phyloP scores from a whole-genome alignment of 2,113 vertebrate genomes.

The Passer montanus region DNA sequence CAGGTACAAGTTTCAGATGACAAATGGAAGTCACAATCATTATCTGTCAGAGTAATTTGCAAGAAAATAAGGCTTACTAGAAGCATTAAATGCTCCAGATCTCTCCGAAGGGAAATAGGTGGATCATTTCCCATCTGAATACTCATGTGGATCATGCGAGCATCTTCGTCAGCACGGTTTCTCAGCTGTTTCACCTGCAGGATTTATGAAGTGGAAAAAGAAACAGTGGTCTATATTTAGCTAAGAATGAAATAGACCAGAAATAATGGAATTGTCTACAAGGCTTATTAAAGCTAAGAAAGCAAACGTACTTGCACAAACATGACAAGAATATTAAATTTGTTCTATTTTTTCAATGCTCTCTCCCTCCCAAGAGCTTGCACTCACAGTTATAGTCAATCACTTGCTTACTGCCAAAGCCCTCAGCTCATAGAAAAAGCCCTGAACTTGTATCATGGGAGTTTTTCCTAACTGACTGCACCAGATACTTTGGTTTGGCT shows the following conservation, averaged over 20 bases:
- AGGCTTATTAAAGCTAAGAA: not conserved
- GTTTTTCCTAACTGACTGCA: not conserved
- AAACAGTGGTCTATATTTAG: not conserved
- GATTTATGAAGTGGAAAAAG: not conserved
- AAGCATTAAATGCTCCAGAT: constrained; percentile 94
- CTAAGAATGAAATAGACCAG: not conserved
- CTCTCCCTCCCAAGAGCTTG: fast-evolving
- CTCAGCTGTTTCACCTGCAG: constrained; percentile 93
- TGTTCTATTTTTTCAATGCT: not conserved
- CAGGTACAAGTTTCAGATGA: not conserved
- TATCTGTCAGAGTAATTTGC: not conserved
- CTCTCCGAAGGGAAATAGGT: constrained; percentile 85
- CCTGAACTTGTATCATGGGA: not conserved
- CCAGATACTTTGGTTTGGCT: not conserved
- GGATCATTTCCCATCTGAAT: constrained; percentile 94
- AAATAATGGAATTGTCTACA: not conserved
- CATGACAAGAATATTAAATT: not conserved
- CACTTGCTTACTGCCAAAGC: not conserved
- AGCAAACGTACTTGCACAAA: not conserved
- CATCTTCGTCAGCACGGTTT: constrained; percentile 96
- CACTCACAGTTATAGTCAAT: not conserved
- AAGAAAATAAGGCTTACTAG: constrained; percentile 78
- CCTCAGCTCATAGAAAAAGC: not conserved
- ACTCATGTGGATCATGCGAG: constrained; percentile 95
- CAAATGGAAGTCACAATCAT: not conserved